Evolutionary conservation across 2,113 vertebrate species (phyloP).

Genomic region (Abramis brama): DNA sequence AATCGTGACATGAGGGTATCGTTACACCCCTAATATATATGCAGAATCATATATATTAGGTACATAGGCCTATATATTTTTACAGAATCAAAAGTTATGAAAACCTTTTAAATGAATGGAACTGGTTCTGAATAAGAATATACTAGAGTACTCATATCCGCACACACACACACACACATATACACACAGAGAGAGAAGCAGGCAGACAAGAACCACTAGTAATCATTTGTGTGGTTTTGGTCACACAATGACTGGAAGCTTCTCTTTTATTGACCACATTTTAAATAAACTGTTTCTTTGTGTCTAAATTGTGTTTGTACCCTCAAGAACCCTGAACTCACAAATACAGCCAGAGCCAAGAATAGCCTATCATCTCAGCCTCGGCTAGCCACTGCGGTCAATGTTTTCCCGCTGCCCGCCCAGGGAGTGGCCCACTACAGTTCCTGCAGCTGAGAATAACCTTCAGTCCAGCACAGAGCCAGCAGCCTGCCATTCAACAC

Average conservation of each 20-base stretch:
- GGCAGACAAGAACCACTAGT: not conserved
- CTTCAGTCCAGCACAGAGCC: constrained; percentile 17
- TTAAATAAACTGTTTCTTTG: constrained; percentile 7
- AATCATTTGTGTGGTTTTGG: not conserved
- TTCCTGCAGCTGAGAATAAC: constrained; percentile 45
- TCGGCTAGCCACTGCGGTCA: constrained; percentile 41
- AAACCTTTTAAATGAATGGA: not conserved
- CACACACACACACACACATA: not conserved
- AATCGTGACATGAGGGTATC: too few relatives aligned
- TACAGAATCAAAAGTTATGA: not conserved
- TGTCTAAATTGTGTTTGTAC: not conserved
- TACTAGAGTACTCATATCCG: too few relatives aligned
- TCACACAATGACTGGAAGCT: constrained; percentile 3
- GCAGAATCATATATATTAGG: too few relatives aligned
- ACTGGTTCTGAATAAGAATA: not conserved
- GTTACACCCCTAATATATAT: too few relatives aligned
- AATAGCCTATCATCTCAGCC: constrained; percentile 20
- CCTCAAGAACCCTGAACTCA: not conserved
- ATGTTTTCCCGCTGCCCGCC: constrained; percentile 4
- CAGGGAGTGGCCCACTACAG: constrained; percentile 33
- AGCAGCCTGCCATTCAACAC: constrained; percentile 17
- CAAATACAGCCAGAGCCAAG: constrained; percentile 10
- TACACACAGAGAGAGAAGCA: not conserved
- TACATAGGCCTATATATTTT: too few relatives aligned
- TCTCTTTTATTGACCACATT: not conserved